Evolutionary conservation across 1,140 invertebrate genomes (phyloP), one percentile per base, ranked within the genome.

Genomic region (Drosophila setifemur): DNA sequence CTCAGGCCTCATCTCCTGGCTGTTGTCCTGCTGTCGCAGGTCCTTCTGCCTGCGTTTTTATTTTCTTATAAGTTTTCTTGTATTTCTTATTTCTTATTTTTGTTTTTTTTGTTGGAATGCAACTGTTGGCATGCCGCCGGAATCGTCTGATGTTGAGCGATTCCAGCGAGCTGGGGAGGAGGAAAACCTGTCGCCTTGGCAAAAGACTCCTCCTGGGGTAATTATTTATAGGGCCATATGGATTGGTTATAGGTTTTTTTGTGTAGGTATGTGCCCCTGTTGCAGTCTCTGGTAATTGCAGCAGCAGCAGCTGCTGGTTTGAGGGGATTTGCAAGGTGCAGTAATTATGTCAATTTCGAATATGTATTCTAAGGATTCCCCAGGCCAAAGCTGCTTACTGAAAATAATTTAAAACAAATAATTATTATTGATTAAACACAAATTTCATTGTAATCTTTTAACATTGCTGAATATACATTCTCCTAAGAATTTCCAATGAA

Each of bases 101-200:
- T 11, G 44, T 25, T 40, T 14, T 43, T 40, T 47, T 12, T 57
- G 37, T n/a, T n/a, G n/a, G n/a, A 50, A 28, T 55, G 58, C 81
- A 85, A 85, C 81, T 85, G 81, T 61, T 86, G 67, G 75, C 81
- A 60, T 75, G 67, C 73, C 58, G 61, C 60, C 61, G 58, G 42
- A 40, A 64, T 64, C 57, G 57, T 66, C 57, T 64, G 61, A 64
- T 64, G 23, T 66, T 49, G 11, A 25, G 18, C 57, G n/a, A 57
- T 61, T 54, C 14, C 57, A 18, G 21, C 52, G 26, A 39, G n/a
- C 45, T 28, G 48, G 12, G 18, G 23, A 25, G 31, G n/a, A n/a
- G n/a, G n/a, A n/a, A 70, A 81, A 85, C 74, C 81, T 86, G 81
- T 86, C 71, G 71, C 52, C n/a, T 29, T 45, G n/a, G n/a, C 29